A percentile compares a stretch with the other conserved stretches of the same genome.
These are phyloP conservation scores for Proteles cristata DNA, from an alignment of 2,113 vertebrate genomes.

Conservation along the genomic window DNA sequence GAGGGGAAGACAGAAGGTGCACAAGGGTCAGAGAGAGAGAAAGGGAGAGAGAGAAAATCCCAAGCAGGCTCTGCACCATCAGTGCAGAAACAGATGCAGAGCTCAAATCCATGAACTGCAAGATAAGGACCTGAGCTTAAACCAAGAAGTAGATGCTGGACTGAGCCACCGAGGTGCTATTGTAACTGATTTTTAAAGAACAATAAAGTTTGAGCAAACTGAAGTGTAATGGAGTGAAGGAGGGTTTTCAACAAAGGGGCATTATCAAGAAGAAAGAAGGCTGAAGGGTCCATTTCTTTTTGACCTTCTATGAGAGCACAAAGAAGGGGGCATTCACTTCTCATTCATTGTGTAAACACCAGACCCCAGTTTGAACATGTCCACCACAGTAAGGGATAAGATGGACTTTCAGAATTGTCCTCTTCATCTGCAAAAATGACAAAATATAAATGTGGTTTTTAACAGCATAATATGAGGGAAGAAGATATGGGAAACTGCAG, in stretches of 20 bases:
- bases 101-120: no score
- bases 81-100: no score
- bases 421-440: constrained; percentile 1
- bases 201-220: not conserved
- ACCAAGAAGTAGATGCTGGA: no score
- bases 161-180: no score
- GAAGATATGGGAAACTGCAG: constrained; percentile 36
- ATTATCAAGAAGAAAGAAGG: not conserved
- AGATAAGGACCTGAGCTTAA: no score
- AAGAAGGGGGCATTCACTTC: not conserved
- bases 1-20: no score
- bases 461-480: not conserved
- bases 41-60: no score
- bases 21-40: no score
- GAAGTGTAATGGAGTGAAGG: not conserved
- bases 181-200: constrained; percentile 10
- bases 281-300: not conserved
- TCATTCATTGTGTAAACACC: not conserved
- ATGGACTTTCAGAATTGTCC: not conserved
- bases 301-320: not conserved
- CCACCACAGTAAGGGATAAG: not conserved
- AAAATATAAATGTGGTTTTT: constrained; percentile 41
- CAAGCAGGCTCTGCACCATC: no score
- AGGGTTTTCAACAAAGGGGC: not conserved
- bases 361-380: not conserved